phyloP scores from a whole-genome alignment of 2,888 invertebrate species.

The Tetramorium bicarinatum region DNA sequence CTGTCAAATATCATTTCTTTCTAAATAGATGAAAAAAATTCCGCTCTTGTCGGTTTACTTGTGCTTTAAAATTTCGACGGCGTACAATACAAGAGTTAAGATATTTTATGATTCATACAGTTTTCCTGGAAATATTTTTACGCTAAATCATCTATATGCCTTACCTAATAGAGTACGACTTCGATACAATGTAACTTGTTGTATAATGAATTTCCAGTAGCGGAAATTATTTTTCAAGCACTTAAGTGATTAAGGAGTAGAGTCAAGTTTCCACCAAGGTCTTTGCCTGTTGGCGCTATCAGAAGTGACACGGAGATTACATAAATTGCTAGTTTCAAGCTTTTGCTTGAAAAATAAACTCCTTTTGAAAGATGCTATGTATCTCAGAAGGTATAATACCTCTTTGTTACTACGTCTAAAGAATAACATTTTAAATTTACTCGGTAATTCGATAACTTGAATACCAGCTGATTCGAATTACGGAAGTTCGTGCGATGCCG shows the following conservation, averaged over 20 bases:
- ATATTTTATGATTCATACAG: not conserved
- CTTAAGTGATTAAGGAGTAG: constrained; percentile 10
- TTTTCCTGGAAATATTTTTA: not conserved
- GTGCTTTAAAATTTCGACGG: not conserved
- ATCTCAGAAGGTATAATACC: not conserved
- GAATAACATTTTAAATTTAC: not conserved
- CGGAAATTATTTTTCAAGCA: constrained; percentile 15
- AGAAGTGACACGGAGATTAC: constrained; percentile 23
- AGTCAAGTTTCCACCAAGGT: constrained; percentile 25
- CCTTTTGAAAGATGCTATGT: not conserved
- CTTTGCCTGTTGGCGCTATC: constrained; percentile 17
- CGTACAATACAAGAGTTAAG: not conserved
- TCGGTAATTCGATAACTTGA: not conserved
- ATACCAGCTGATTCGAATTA: not conserved
- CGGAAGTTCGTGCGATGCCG: not conserved
- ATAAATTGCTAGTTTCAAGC: constrained; percentile 33
- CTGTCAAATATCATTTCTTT: not conserved
- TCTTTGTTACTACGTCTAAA: not conserved
- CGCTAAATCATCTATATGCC: not conserved
- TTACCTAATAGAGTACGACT: not conserved
- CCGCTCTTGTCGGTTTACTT: not conserved
- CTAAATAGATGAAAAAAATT: not conserved
- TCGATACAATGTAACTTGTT: not conserved
- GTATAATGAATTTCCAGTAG: constrained; percentile 9
- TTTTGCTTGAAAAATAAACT: constrained; percentile 31